A percentile compares a stretch with the other conserved stretches of the same genome.
Conservation (phyloP, 2,113 vertebrate species). For the Monarcha castaneiventris region DNA sequence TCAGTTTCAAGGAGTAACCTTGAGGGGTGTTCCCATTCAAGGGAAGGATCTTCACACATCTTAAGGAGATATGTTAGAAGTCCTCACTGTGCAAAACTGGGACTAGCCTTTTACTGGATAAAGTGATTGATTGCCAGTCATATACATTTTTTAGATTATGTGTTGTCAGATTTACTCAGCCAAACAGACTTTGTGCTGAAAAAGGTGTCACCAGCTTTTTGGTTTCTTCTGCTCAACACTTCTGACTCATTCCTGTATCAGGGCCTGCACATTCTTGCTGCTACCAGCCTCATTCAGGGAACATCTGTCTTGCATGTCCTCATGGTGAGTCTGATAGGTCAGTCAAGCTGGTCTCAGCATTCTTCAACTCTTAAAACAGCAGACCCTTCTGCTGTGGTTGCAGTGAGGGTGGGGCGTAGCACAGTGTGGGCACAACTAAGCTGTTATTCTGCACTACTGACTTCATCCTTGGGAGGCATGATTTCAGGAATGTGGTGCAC, state of each 20-base stretch:
- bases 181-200: background rate
- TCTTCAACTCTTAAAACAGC: background rate
- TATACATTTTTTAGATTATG: background rate
- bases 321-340: background rate
- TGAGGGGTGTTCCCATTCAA: background rate
- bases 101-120: background rate
- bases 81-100: background rate
- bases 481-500: background rate
- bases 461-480: rapidly evolving
- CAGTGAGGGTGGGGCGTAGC: rapidly evolving
- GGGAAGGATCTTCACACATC: too few relatives aligned
- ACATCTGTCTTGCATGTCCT: background rate
- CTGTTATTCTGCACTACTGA: rapidly evolving
- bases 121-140: background rate
- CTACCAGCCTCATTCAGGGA: background rate
- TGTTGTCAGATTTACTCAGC: background rate
- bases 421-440: rapidly evolving
- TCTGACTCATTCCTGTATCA: background rate
- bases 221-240: background rate
- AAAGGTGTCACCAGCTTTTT: background rate
- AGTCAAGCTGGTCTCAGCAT: background rate
- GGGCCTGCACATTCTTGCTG: background rate
- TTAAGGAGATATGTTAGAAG: background rate
- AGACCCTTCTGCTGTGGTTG: background rate
- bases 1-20: background rate